These are phyloP conservation scores for Buathra laborator DNA, from an alignment of 2,888 invertebrate species.

Conservation along the genomic window DNA sequence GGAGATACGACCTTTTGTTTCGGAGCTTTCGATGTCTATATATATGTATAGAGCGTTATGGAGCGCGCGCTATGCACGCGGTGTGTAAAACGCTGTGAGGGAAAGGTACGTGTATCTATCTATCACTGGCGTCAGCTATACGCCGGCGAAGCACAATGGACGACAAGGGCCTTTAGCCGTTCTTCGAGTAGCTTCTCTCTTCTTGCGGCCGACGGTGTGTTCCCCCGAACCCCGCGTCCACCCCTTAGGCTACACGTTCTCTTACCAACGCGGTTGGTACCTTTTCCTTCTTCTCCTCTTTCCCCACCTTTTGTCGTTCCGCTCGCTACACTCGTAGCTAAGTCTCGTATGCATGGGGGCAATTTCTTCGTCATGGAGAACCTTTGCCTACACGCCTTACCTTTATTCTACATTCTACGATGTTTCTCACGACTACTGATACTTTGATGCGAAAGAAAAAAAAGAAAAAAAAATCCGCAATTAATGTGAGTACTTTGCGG, in stretches of 20 bases:
- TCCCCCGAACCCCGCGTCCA: slow-evolving; percentile 15
- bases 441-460: neutral
- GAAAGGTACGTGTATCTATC: slow-evolving; percentile 70
- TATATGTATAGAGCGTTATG: neutral
- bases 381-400: slow-evolving; percentile 8
- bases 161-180: slow-evolving; percentile 77
- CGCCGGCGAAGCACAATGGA: slow-evolving; percentile 77
- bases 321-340: slow-evolving; percentile 4
- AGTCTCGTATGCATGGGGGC: neutral
- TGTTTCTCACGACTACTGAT: neutral
- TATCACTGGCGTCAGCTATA: slow-evolving; percentile 82
- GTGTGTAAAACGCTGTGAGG: slow-evolving; percentile 23
- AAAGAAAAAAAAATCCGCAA: neutral
- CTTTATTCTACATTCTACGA: slow-evolving; percentile 15
- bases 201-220: slow-evolving; percentile 13
- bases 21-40: no score
- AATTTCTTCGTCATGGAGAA: neutral
- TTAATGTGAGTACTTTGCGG: neutral
- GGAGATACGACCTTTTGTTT: neutral
- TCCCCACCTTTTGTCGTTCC: neutral
- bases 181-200: slow-evolving; percentile 71
- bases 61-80: slow-evolving; percentile 8
- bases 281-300: slow-evolving; percentile 45
- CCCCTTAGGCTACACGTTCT: slow-evolving; percentile 8
- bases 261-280: slow-evolving; percentile 45